Evolutionary conservation across 2,888 invertebrate genomes (phyloP).

Genomic region (Copidosoma aretas): DNA sequence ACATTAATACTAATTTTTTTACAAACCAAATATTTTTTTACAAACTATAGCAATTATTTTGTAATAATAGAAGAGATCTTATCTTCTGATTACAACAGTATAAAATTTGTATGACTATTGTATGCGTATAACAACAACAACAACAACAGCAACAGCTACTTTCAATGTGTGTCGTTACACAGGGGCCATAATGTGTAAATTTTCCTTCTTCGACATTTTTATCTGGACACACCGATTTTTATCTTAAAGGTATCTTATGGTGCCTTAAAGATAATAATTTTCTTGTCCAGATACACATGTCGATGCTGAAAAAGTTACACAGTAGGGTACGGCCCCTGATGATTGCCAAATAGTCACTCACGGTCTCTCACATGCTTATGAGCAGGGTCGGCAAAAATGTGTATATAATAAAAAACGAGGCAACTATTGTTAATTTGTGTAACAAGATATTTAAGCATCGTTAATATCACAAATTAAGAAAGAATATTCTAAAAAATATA

Average conservation of each 20-base stretch:
- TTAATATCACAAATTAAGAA: conserved; percentile 12
- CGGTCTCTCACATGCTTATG: not conserved
- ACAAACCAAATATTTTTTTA: not conserved
- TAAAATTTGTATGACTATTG: not conserved
- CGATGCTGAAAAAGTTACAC: no score
- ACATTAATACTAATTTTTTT: not conserved
- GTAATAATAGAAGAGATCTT: not conserved
- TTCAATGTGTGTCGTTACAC: conserved; percentile 19
- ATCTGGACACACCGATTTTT: no score
- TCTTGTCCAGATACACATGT: no score
- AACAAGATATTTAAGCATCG: conserved; percentile 10
- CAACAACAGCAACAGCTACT: no score
- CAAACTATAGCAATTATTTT: not conserved
- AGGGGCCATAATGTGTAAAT: no score
- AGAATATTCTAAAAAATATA: conserved; percentile 30
- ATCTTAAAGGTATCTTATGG: no score
- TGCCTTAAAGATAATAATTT: no score
- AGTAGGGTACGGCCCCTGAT: no score
- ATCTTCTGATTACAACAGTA: not conserved
- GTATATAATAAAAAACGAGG: not conserved
- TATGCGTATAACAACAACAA: conserved; percentile 5
- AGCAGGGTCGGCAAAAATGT: conserved; percentile 9
- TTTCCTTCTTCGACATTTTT: no score
- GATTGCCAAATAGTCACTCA: conserved; percentile 36
- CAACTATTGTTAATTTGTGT: conserved; percentile 19